Conservation (phyloP, 2,888 invertebrate species). For the Dicyrtomina minuta region DNA sequence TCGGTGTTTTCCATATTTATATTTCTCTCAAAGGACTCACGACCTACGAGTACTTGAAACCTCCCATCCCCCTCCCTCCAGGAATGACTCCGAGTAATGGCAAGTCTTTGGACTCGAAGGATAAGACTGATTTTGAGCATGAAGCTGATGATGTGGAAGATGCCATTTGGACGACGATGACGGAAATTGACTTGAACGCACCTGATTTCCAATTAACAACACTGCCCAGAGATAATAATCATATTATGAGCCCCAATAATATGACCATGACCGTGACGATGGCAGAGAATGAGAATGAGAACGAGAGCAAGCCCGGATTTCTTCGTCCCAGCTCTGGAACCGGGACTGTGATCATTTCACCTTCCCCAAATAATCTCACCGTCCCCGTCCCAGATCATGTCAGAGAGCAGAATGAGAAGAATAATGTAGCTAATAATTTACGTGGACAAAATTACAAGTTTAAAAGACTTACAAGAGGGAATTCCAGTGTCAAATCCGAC, state of each 20-base stretch:
- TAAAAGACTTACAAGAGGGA: slow-evolving; percentile 11
- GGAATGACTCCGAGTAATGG: background rate
- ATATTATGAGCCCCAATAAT: background rate
- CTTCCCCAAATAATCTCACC: no score
- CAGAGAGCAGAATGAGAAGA: slow-evolving; percentile 25
- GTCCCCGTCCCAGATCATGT: background rate
- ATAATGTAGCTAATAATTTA: slow-evolving; percentile 8
- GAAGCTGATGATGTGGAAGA: slow-evolving; percentile 39
- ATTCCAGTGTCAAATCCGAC: slow-evolving; percentile 18
- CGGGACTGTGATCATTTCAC: no score
- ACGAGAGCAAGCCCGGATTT: no score
- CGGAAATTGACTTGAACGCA: slow-evolving; percentile 52
- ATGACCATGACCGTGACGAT: no score
- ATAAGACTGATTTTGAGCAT: slow-evolving; percentile 27
- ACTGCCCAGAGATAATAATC: slow-evolving; percentile 11
- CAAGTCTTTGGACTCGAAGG: slow-evolving; percentile 19
- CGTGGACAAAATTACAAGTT: slow-evolving; percentile 21
- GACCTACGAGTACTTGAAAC: slow-evolving; percentile 82
- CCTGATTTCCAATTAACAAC: slow-evolving; percentile 24
- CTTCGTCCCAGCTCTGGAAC: no score
- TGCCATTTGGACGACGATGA: slow-evolving; percentile 52
- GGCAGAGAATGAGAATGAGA: background rate
- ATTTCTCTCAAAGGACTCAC: slow-evolving; percentile 80
- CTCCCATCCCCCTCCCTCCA: slow-evolving; percentile 34
- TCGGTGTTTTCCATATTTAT: slow-evolving; percentile 85